These are phyloP conservation scores for Prunella strophiata DNA, from an alignment of 2,797 vertebrate genomes.

Conservation along the genomic window DNA sequence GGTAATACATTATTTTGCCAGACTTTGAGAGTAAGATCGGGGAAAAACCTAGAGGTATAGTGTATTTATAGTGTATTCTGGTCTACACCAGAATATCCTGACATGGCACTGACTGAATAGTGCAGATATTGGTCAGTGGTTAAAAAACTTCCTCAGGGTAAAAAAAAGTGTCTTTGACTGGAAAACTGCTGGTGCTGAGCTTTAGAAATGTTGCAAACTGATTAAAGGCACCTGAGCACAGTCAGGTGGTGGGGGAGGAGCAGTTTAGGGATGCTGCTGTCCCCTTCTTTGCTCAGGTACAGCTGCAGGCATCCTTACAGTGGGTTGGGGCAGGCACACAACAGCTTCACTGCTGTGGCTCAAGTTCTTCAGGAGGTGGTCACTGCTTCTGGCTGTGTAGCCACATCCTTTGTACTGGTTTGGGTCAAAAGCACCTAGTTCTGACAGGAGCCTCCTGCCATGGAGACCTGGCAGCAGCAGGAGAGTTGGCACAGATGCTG, in stretches of 20 bases:
- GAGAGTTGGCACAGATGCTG: background rate
- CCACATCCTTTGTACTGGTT: background rate
- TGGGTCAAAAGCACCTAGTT: background rate
- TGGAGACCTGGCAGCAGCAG: accelerated
- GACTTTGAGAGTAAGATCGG: background rate
- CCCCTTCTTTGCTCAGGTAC: background rate
- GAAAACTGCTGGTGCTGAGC: background rate
- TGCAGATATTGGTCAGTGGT: background rate
- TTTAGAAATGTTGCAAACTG: background rate
- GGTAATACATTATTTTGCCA: background rate
- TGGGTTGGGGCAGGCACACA: background rate
- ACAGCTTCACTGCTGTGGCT: background rate
- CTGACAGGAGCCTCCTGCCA: background rate
- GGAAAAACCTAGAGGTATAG: background rate
- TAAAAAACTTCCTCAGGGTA: background rate
- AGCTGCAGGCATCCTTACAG: too few relatives aligned
- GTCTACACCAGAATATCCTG: background rate
- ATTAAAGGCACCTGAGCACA: background rate
- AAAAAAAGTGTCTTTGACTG: background rate
- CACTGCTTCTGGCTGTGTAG: background rate
- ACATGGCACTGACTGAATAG: background rate
- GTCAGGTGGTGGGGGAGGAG: background rate
- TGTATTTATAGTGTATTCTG: background rate
- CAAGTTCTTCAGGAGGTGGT: background rate
- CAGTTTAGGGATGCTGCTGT: background rate